phyloP scores from a whole-genome alignment of 2,113 vertebrate genomes.

The Ptyas mucosa region DNA sequence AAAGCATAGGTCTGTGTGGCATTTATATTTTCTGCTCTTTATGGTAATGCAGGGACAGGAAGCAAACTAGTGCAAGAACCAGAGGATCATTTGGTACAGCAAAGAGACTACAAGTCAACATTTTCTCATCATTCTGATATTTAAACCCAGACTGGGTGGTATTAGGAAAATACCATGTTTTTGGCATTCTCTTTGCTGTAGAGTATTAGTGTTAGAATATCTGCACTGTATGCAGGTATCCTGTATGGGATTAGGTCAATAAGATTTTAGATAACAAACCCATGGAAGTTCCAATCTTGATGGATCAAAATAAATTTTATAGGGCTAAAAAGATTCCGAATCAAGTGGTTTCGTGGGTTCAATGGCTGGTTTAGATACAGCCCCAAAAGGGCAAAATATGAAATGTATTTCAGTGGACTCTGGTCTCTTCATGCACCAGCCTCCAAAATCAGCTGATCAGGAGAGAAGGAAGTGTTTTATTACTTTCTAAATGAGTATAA shows the following conservation, averaged over 20 bases:
- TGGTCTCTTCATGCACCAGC: constrained; percentile 1
- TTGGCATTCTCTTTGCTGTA: neutral
- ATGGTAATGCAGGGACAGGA: neutral
- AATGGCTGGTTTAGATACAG: neutral
- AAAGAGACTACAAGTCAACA: neutral
- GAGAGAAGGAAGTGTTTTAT: constrained; percentile 31
- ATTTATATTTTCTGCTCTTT: neutral
- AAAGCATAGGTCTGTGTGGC: neutral
- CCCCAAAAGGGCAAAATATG: neutral
- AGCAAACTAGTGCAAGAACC: neutral
- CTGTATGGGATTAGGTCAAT: neutral
- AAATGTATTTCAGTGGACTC: neutral
- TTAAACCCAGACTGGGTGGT: neutral
- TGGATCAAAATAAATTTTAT: neutral
- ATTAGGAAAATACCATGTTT: neutral
- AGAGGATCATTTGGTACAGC: neutral
- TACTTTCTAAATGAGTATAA: constrained; percentile 37
- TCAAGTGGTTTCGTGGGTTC: neutral
- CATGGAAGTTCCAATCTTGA: neutral
- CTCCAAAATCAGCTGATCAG: constrained; percentile 36
- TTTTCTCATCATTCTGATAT: neutral
- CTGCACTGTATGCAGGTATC: neutral
- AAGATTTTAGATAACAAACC: neutral
- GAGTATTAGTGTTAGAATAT: neutral
- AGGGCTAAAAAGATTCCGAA: neutral